A percentile compares a stretch with the other conserved stretches of the same genome.
Evolutionary conservation across 2,113 vertebrate species (phyloP).

Genomic region (Gavia stellata): DNA sequence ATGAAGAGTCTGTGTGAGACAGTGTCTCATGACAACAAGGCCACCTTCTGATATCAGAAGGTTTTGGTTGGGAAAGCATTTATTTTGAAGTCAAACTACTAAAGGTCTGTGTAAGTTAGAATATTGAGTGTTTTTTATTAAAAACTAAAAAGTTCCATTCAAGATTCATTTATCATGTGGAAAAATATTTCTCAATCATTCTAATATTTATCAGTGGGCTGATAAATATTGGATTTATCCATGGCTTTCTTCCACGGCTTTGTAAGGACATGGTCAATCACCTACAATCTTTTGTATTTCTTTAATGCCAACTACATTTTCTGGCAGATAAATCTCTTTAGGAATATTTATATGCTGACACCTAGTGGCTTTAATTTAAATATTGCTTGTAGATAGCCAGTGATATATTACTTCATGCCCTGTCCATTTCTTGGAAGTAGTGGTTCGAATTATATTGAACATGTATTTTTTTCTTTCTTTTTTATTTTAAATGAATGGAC

Average conservation of each 20-base stretch:
- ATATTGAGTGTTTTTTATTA: not conserved
- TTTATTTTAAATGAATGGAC: not conserved
- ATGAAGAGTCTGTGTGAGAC: not conserved
- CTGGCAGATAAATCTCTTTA: not conserved
- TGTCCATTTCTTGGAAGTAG: not conserved
- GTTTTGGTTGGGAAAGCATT: not conserved
- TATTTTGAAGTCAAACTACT: not conserved
- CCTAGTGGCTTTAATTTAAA: slow-evolving; percentile 45
- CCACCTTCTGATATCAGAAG: not conserved
- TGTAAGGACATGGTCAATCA: not conserved
- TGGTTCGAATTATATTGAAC: not conserved
- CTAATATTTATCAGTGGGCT: not conserved
- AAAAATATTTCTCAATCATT: not conserved
- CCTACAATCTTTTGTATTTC: not conserved
- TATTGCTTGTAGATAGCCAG: not conserved
- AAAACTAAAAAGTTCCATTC: not conserved
- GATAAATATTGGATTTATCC: too few relatives aligned
- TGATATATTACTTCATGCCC: not conserved
- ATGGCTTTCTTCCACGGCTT: not conserved
- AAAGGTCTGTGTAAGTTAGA: not conserved
- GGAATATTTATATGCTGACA: slow-evolving; percentile 56
- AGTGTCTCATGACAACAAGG: not conserved
- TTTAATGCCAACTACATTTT: not conserved
- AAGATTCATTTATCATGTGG: not conserved
- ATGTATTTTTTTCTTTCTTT: not conserved